Evolutionary conservation across 2,888 invertebrate genomes (phyloP).

Genomic region (Pachymerium ferrugineum): DNA sequence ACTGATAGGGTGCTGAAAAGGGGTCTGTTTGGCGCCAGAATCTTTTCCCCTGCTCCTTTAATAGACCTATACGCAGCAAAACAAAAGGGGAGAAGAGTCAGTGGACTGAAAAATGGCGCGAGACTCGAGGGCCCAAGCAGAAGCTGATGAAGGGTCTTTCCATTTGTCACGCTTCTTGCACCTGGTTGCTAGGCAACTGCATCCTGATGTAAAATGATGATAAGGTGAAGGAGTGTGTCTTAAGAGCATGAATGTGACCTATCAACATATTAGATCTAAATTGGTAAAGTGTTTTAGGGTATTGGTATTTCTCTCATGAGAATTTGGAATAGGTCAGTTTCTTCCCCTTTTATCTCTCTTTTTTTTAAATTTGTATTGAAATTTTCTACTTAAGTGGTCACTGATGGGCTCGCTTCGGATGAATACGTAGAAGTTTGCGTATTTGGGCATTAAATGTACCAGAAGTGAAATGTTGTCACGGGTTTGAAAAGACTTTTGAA

Average conservation of each 20-base stretch:
- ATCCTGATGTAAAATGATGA: slow-evolving; percentile 14
- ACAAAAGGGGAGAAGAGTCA: slow-evolving; percentile 10
- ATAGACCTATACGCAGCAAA: neutral
- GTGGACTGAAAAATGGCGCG: slow-evolving; percentile 23
- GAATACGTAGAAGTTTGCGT: neutral
- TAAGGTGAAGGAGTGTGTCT: neutral
- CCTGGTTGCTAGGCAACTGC: slow-evolving; percentile 23
- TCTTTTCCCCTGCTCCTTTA: neutral
- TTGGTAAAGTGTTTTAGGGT: neutral
- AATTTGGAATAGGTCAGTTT: too few relatives aligned
- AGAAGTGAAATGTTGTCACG: too few relatives aligned
- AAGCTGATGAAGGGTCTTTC: slow-evolving; percentile 25
- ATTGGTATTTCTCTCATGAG: neutral
- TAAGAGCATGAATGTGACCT: neutral
- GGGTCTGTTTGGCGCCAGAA: neutral
- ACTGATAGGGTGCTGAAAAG: neutral
- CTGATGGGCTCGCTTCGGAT: neutral
- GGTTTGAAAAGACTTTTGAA: too few relatives aligned
- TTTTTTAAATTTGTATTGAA: neutral
- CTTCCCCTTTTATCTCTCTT: neutral
- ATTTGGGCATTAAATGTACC: too few relatives aligned
- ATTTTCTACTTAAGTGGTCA: neutral
- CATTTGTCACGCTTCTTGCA: slow-evolving; percentile 28
- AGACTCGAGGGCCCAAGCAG: neutral
- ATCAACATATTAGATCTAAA: neutral